A percentile compares a stretch with the other conserved stretches of the same genome.
phyloP scores from a whole-genome alignment of 2,888 invertebrate species.

The Saturnia japonica region DNA sequence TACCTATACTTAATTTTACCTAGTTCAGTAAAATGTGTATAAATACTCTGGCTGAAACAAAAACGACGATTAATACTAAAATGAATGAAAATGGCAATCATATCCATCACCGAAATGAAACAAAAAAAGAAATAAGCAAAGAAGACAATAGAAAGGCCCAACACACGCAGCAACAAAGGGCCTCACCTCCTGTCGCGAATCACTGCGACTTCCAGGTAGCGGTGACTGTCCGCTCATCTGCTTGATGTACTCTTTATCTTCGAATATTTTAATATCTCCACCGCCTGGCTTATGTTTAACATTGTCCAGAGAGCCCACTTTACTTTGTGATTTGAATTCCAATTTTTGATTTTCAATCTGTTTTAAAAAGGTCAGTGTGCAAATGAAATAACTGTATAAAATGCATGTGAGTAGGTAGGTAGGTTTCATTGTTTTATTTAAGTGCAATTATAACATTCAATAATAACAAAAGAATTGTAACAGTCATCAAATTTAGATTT shows the following conservation, averaged over 20 bases:
- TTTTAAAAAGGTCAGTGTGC: constrained; percentile 70
- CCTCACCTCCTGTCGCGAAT: constrained; percentile 76
- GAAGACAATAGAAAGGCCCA: constrained; percentile 41
- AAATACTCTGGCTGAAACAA: constrained; percentile 81
- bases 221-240: constrained; percentile 83
- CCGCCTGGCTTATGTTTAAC: constrained; percentile 95
- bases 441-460: not conserved
- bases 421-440: constrained; percentile 29
- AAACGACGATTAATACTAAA: constrained; percentile 45
- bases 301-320: constrained; percentile 95
- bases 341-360: constrained; percentile 95
- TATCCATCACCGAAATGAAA: constrained; percentile 56
- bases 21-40: constrained; percentile 76
- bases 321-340: constrained; percentile 95
- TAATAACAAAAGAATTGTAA: not conserved
- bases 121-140: constrained; percentile 43
- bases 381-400: constrained; percentile 51
- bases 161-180: constrained; percentile 29
- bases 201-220: constrained; percentile 61
- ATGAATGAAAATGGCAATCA: constrained; percentile 41
- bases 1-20: constrained; percentile 43
- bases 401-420: constrained; percentile 26
- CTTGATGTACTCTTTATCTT: constrained; percentile 94
- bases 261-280: constrained; percentile 96
- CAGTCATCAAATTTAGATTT: not conserved